These are phyloP conservation scores for Scomber scombrus DNA, from an alignment of 2,113 vertebrate species.

Conservation along the genomic window DNA sequence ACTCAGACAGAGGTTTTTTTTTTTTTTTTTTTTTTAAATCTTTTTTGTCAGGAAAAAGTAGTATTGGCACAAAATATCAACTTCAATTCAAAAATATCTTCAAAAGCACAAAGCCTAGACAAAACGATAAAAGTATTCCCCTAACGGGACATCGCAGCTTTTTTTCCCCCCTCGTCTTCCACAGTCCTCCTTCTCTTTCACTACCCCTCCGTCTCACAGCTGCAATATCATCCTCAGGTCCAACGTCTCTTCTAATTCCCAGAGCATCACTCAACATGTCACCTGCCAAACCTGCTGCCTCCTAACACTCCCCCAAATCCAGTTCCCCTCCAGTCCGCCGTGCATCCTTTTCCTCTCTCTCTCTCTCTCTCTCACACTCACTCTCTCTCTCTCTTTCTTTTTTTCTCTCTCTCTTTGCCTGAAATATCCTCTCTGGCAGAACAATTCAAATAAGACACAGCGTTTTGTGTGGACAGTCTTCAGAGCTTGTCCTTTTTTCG, in stretches of 20 bases:
- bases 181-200: slow-evolving; percentile 12
- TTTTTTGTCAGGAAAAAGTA: slow-evolving; percentile 23
- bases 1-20: neutral
- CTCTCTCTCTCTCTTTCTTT: too few relatives aligned
- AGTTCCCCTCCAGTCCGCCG: neutral
- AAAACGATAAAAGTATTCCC: slow-evolving; percentile 65
- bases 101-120: slow-evolving; percentile 33
- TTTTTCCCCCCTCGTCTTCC: neutral
- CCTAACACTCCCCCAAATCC: slow-evolving; percentile 25
- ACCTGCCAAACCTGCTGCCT: slow-evolving; percentile 52
- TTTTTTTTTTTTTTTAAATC: slow-evolving; percentile 33
- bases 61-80: neutral
- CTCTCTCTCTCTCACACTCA: too few relatives aligned
- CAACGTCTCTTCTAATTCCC: slow-evolving; percentile 53
- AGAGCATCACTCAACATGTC: slow-evolving; percentile 54
- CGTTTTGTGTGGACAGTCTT: slow-evolving; percentile 59
- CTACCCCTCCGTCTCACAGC: slow-evolving; percentile 30
- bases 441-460: slow-evolving; percentile 66
- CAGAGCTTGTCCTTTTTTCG: slow-evolving; percentile 64
- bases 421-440: slow-evolving; percentile 24
- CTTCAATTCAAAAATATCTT: slow-evolving; percentile 24
- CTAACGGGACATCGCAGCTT: slow-evolving; percentile 7
- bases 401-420: slow-evolving; percentile 25
- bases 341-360: neutral
- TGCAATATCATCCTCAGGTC: slow-evolving; percentile 41